These are phyloP conservation scores for Mythimna impura DNA, from an alignment of 2,888 invertebrate species.

Conservation along the genomic window DNA sequence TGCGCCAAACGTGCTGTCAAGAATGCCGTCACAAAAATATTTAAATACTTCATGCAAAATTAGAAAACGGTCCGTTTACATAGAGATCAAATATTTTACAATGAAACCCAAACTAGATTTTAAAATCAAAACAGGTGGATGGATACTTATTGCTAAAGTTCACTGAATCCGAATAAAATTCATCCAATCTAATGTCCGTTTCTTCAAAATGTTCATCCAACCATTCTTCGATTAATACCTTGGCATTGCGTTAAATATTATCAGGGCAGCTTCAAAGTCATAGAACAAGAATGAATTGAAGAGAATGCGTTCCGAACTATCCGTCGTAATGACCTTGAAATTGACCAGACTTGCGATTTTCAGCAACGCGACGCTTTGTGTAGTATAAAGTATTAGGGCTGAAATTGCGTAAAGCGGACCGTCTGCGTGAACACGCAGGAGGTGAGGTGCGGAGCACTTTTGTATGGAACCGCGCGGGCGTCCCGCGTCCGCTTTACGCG, in stretches of 20 bases:
- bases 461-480: too few species aligned
- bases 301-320: too few species aligned
- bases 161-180: slow-evolving; percentile 21
- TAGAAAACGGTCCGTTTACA: neutral
- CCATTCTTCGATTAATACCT: slow-evolving; percentile 53
- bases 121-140: slow-evolving; percentile 13
- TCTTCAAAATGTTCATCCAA: slow-evolving; percentile 42
- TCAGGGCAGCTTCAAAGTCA: slow-evolving; percentile 15
- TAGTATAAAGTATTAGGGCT: neutral
- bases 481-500: too few species aligned
- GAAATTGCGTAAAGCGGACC: too few species aligned
- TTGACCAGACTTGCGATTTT: too few species aligned
- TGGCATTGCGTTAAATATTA: slow-evolving; percentile 55
- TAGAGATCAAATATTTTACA: neutral
- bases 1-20: too few species aligned
- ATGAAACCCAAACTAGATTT: neutral
- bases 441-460: too few species aligned
- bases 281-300: slow-evolving; percentile 16
- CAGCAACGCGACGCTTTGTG: too few species aligned
- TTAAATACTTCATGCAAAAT: neutral
- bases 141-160: slow-evolving; percentile 12
- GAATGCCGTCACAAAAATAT: neutral
- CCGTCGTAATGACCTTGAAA: neutral
- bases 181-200: slow-evolving; percentile 9
- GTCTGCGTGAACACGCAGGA: too few species aligned